Conservation (phyloP, 2,888 invertebrate genomes). For the Stegophylla sp. region DNA sequence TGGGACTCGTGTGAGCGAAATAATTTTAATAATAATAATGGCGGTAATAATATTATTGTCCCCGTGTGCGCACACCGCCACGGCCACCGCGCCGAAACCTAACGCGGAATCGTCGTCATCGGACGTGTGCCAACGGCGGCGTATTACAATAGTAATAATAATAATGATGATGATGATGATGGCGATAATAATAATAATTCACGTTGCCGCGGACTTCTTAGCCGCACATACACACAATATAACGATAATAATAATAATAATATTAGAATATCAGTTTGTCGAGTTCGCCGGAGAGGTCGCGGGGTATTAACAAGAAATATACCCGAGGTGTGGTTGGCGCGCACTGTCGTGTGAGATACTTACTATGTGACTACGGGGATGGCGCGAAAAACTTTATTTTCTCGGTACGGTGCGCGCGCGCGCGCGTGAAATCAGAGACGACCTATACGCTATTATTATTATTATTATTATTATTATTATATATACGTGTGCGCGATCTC, state of each 20-base stretch:
- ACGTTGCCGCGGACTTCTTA: neutral
- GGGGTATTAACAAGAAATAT: slow-evolving; percentile 9
- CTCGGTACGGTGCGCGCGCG: neutral
- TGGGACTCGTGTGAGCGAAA: neutral
- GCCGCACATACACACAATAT: neutral
- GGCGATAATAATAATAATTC: neutral
- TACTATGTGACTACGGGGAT: slow-evolving; percentile 15
- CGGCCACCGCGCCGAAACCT: too few relatives aligned
- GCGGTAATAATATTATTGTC: neutral
- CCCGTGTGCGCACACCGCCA: neutral
- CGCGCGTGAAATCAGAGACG: neutral
- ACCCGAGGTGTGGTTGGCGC: neutral
- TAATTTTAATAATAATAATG: neutral
- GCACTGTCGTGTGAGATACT: slow-evolving; percentile 1
- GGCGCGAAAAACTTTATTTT: slow-evolving; percentile 28
- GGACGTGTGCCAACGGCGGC: slow-evolving; percentile 45
- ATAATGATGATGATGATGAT: too few relatives aligned
- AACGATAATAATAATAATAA: too few relatives aligned
- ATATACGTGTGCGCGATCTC: neutral
- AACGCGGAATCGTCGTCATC: slow-evolving; percentile 40
- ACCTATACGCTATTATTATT: neutral
- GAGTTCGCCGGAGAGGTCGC: neutral
- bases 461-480: neutral
- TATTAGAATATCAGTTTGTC: neutral
- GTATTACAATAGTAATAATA: neutral